Evolutionary conservation across 53 echinoderm and acorn worm genomes (phyloP).

Genomic region (Echinometra lucunter): DNA sequence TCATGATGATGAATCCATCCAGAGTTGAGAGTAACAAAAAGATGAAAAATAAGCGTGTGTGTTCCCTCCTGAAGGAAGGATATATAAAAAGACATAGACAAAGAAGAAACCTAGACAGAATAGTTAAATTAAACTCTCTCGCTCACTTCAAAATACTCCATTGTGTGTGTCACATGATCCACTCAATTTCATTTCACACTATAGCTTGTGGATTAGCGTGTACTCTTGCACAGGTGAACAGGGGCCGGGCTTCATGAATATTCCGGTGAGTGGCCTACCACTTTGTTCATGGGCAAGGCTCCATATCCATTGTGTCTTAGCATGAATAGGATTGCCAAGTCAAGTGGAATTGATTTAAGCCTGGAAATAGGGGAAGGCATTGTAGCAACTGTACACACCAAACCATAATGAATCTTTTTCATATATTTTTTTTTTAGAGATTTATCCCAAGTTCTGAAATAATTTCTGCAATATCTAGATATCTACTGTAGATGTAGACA

Average conservation of each 20-base stretch:
- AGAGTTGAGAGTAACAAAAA: neutral
- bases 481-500: neutral
- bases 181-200: constrained; percentile 1
- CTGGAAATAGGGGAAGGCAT: neutral
- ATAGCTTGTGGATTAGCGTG: neutral
- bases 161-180: constrained; percentile 2
- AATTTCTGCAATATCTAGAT: too few species aligned
- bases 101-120: neutral
- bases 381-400: neutral
- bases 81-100: neutral
- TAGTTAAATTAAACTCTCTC: neutral
- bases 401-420: neutral
- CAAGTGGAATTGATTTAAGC: neutral
- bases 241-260: neutral
- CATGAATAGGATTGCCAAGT: neutral
- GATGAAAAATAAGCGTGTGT: neutral
- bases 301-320: neutral
- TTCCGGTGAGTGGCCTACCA: neutral
- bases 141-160: neutral
- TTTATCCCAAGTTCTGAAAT: too few species aligned
- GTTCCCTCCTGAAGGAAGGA: neutral
- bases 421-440: neutral
- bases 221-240: neutral
- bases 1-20: neutral
- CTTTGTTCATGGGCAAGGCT: neutral